Evolutionary conservation across 1,140 invertebrate genomes (phyloP).

Genomic region (Drosophila ohnishii): DNA sequence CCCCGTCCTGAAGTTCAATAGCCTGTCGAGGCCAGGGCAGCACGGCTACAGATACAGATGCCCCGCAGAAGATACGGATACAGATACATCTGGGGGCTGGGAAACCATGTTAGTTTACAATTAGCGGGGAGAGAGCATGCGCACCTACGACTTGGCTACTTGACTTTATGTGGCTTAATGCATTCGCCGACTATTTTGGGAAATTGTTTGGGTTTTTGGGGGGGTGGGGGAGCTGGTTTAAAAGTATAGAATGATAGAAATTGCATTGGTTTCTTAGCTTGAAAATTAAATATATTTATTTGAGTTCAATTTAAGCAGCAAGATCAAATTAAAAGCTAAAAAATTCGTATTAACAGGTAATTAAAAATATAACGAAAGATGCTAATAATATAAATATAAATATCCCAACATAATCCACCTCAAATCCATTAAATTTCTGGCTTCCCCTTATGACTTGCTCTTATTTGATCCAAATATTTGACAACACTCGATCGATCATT

Average conservation of each 20-base stretch:
- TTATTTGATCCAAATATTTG: conserved; percentile 19
- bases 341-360: no score
- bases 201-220: conserved; percentile 9
- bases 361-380: neutral
- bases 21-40: conserved; percentile 61
- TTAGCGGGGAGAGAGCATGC: conserved; percentile 59
- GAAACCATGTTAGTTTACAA: conserved; percentile 68
- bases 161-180: conserved; percentile 58
- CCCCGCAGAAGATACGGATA: conserved; percentile 15
- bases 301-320: no score
- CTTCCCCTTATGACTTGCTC: neutral
- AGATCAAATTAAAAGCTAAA: neutral
- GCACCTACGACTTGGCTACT: conserved; percentile 59
- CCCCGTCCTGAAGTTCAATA: conserved; percentile 68
- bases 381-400: neutral
- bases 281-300: neutral
- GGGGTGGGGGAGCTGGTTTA: neutral
- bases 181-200: conserved; percentile 45
- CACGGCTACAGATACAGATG: conserved; percentile 41
- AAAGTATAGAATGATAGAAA: neutral
- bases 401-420: neutral
- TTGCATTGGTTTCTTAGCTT: neutral
- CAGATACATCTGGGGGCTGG: conserved; percentile 34
- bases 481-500: conserved; percentile 17
- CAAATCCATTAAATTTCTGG: neutral